Evolutionary conservation across 1,140 invertebrate genomes (phyloP).

Genomic region (Lordiphosa stackelbergi): DNA sequence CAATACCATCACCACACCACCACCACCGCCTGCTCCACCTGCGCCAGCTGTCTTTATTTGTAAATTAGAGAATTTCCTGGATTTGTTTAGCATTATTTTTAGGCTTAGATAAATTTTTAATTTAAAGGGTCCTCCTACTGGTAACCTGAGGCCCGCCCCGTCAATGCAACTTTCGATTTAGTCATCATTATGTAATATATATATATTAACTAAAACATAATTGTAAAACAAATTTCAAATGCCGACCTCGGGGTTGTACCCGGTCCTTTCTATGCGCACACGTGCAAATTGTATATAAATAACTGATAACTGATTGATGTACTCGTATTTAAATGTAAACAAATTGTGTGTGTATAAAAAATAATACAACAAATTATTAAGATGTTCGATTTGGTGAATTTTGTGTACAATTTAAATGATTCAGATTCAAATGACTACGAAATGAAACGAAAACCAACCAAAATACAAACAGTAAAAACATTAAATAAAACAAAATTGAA

Average conservation of each 20-base stretch:
- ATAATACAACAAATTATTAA: constrained; percentile 5
- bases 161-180: constrained; percentile 56
- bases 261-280: background rate
- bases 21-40: too few relatives aligned
- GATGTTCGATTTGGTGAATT: constrained; percentile 33
- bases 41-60: constrained; percentile 2
- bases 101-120: constrained; percentile 31
- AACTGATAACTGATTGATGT: constrained; percentile 27
- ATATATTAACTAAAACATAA: constrained; percentile 2
- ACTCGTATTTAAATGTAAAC: constrained; percentile 13
- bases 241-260: constrained; percentile 56
- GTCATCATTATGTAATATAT: constrained; percentile 24
- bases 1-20: too few relatives aligned
- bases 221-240: constrained; percentile 18
- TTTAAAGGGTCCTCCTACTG: background rate
- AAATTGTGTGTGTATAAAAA: background rate
- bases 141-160: constrained; percentile 5
- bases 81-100: constrained; percentile 28
- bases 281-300: constrained; percentile 11
- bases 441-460: constrained; percentile 1
- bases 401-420: constrained; percentile 27
- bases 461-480: constrained; percentile 23
- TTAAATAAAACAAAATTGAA: constrained; percentile 1
- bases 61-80: constrained; percentile 12
- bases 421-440: background rate